Evolutionary conservation across 2,797 vertebrate species (phyloP).

Genomic region (Pampus argenteus): DNA sequence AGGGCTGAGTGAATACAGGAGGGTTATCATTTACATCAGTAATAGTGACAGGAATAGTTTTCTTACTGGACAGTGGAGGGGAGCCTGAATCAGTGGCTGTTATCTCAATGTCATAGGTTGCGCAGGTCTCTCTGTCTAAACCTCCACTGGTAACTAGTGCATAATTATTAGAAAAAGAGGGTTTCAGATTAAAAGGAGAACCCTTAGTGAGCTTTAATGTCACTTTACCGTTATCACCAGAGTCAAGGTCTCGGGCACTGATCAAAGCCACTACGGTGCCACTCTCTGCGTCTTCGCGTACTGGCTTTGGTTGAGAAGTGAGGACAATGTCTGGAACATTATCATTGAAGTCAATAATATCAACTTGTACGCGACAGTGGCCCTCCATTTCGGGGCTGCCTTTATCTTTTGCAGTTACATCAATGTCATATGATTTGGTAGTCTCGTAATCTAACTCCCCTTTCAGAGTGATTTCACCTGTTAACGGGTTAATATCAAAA

Average conservation of each 20-base stretch:
- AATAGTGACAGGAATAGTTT: constrained; percentile 83
- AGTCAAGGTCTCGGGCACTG: constrained; percentile 70
- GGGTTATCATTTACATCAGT: constrained; percentile 90
- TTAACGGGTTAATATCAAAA: constrained; percentile 68
- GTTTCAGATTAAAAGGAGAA: constrained; percentile 67
- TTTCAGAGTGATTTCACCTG: constrained; percentile 71
- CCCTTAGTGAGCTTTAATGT: constrained; percentile 35
- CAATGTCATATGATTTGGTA: constrained; percentile 63
- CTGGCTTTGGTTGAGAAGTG: constrained; percentile 64
- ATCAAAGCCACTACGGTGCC: constrained; percentile 76
- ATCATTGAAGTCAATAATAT: constrained; percentile 76
- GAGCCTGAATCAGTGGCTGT: constrained; percentile 86
- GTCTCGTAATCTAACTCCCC: constrained; percentile 79
- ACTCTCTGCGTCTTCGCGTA: constrained; percentile 67
- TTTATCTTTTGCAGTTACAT: constrained; percentile 73
- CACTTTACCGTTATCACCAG: constrained; percentile 72
- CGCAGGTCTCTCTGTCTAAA: constrained; percentile 84
- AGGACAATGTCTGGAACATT: constrained; percentile 75
- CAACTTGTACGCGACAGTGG: constrained; percentile 71
- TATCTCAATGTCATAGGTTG: constrained; percentile 85
- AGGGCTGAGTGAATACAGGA: constrained; percentile 80
- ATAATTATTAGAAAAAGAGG: constrained; percentile 74
- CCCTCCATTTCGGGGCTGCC: constrained; percentile 75
- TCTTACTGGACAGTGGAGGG: constrained; percentile 83
- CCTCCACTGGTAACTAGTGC: constrained; percentile 65